Conservation (phyloP, 2,113 vertebrate species). For the Penelope pileata region DNA sequence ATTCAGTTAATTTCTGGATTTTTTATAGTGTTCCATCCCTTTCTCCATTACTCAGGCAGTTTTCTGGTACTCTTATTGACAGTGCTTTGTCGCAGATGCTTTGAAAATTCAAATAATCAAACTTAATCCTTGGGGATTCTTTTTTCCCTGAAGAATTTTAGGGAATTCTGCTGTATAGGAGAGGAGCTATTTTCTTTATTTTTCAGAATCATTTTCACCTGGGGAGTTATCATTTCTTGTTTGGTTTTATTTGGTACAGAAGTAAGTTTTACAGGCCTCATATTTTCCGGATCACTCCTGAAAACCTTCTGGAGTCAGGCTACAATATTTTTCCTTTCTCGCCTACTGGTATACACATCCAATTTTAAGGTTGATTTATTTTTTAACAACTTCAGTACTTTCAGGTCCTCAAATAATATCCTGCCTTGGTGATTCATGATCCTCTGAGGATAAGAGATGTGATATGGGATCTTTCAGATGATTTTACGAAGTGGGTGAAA, state of each 20-base stretch:
- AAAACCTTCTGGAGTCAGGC: neutral
- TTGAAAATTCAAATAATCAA: slow-evolving; percentile 43
- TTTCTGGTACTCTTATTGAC: neutral
- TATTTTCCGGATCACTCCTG: neutral
- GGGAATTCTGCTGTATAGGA: neutral
- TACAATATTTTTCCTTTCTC: neutral
- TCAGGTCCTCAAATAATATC: slow-evolving; percentile 17
- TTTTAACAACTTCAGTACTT: slow-evolving; percentile 38
- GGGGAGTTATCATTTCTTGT: neutral
- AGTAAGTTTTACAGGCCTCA: neutral
- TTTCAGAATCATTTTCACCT: neutral
- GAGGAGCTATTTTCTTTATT: neutral
- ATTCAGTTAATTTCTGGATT: neutral
- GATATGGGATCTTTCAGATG: neutral
- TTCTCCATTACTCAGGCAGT: neutral
- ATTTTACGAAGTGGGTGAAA: neutral
- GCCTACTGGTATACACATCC: neutral
- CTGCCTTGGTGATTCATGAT: slow-evolving; percentile 20
- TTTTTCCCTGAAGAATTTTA: neutral
- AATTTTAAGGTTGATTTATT: slow-evolving; percentile 36
- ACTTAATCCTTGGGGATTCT: neutral
- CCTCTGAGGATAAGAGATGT: neutral
- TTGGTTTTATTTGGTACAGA: slow-evolving; percentile 16
- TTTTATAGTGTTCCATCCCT: neutral
- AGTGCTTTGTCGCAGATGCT: neutral